Evolutionary conservation across 2,797 vertebrate species (phyloP).

Genomic region (Malacoctenus gilli): DNA sequence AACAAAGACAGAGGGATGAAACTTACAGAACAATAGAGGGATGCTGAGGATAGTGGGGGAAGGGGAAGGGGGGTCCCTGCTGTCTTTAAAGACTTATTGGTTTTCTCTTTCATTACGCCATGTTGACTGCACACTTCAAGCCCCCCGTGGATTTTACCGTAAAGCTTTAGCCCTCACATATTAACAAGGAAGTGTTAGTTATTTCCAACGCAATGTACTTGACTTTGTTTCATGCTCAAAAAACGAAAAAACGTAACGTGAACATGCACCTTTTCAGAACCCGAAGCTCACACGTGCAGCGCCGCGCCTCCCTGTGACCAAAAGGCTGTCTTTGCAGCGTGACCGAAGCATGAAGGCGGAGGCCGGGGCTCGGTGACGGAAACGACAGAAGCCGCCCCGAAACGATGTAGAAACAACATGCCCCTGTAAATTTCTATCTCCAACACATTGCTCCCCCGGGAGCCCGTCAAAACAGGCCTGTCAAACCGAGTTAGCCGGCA

Average conservation of each 20-base stretch:
- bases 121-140: constrained; percentile 55
- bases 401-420: constrained; percentile 65
- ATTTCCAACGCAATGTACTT: too few species aligned
- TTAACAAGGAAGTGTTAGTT: neutral
- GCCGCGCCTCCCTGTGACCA: constrained; percentile 13
- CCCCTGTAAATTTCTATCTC: constrained; percentile 71
- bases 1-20: constrained; percentile 17
- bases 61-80: constrained; percentile 22
- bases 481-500: constrained; percentile 64
- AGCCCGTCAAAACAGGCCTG: constrained; percentile 65
- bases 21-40: neutral
- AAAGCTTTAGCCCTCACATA: constrained; percentile 18
- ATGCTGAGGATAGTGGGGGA: neutral
- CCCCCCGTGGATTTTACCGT: constrained; percentile 36
- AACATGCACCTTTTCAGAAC: too few species aligned
- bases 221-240: too few species aligned
- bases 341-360: constrained; percentile 52
- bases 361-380: constrained; percentile 22
- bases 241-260: neutral
- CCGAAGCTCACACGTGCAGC: neutral
- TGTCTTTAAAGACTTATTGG: constrained; percentile 58
- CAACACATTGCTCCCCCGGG: constrained; percentile 74
- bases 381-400: constrained; percentile 51
- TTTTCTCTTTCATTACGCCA: constrained; percentile 62
- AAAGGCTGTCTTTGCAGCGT: constrained; percentile 25